Evolutionary conservation across 2,888 invertebrate genomes (phyloP), one percentile per base, ranked within the genome.

Genomic region (Drosophila pseudotalamancana): DNA sequence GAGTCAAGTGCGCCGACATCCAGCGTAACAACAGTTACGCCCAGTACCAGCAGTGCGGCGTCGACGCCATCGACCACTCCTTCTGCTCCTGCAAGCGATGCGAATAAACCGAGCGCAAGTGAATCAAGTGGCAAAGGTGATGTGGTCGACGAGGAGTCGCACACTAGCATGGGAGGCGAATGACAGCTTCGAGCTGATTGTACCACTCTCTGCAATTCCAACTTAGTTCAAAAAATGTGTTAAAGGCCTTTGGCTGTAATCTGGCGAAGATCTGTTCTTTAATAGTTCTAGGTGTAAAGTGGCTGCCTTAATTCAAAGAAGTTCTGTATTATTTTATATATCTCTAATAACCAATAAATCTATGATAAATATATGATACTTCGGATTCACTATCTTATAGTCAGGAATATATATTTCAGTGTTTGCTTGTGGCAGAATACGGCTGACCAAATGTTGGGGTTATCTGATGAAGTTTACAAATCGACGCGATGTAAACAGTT

Each of bases 151-250:
- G 88, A 86, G 60, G 78, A 84, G 18, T 63, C 80, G 19, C 56
- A 86, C 19, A 77, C 88, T 51, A 83, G 87, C 42, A 55, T 87
- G 64, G 77, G 81, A 45, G 89, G 85, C 48, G 88, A 86, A 84
- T 86, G 81, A 89, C 87, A 60, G 23, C 18, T 39, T n/a, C 6
- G 11, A 37, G 27, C 6, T 40, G 31, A 16, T 18, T 39, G n/a
- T n/a, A n/a, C n/a, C 31, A 16, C 34, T 46, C 19, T 37, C 53
- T 18, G 27, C n/a, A 42, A 62, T 48, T 9, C n/a, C 37, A 39
- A 40, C 29, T 27, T 70, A 54, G 69, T 32, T 65, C n/a, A 40
- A 31, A 12, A 12, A 32, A 45, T 37, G 27, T 35, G 40, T 59
- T 29, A 19, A 34, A 40, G 23, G 34, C 34, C 9, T 18, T 46